Base-by-base conservation (phyloP, 2,888 invertebrate species). In the Odontomyia ornata region DNA sequence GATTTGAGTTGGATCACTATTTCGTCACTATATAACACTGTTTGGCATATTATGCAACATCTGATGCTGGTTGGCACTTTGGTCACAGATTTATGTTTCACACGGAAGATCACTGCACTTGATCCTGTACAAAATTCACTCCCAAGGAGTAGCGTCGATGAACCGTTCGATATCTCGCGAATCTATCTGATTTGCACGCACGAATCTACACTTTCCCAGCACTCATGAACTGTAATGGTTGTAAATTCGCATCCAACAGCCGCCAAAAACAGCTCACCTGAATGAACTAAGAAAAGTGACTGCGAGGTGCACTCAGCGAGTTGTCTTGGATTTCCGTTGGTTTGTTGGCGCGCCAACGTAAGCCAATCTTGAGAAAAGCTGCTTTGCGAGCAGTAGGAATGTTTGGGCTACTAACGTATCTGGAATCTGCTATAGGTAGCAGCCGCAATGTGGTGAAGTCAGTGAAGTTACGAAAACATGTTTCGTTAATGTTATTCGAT, bases 281-380 rank as follows among this genome's bases (percentile, higher is more conserved):
- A 30, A 56, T 75, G 76, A 77, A 76, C 67, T 71, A 69, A 75
- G 76, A 28, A 47, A 77, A 76, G 76, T 77, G 71, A 77, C 77
- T 77, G 77, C 47, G 65, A 57, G 57, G 64, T 23, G 27, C 64
- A 30, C 30, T 25, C 67, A 13, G n/a, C n/a, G n/a, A n/a, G n/a
- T 9, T 47, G 27, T 27, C 21, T 18, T 18, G 43, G 23, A 30
- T 18, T n/a, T 67, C 43, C 25, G 71, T 25, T 47, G 71, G 21
- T 71, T 52, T 27, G n/a, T 64, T 64, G 30, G 64, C 28, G 28
- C 25, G 25, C 47, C 47, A 36, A 21, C 46, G 13, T 18, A 9
- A n/a, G 71, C 25, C 47, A 43, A 67, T 67, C 67, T 67, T 67
- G 43, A 67, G 67, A 64, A 18, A 28, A 28, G 64, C 28, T 64